Evolutionary conservation across 2,113 vertebrate genomes (phyloP), one percentile per base, ranked within the genome.

Genomic region (Upupa epops): DNA sequence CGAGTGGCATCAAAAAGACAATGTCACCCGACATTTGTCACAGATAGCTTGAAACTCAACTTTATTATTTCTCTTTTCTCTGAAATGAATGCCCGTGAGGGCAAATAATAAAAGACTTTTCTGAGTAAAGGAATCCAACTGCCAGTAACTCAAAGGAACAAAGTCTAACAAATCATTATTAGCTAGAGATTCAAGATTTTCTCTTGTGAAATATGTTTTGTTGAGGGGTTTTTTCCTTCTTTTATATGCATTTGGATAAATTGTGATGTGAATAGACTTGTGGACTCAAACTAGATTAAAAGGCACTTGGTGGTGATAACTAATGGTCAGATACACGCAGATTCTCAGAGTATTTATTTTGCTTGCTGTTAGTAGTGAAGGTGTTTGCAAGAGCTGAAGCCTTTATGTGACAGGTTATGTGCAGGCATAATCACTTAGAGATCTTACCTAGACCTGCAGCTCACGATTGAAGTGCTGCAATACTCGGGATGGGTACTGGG

Each of bases 1-100:
- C 58, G 83, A 79, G 22, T 65, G 70, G 45, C 88, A 94, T 93
- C 86, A 95, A 88, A 93, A 95, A 94, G 88, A 82, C 76, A 88
- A 51, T 78, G 90, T 88, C 95, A 69, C 40, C 78, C 55, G 56
- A 28, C 52, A 75, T 95, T 95, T 95, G 86, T 90, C 83, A 90
- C 58, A 94, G 52, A 92, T 75, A 91, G 37, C 72, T 93, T 92
- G 75, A 86, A 95, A 95, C 32, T 34, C 16, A 85, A 93, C 87
- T 87, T 84, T 90, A 65, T 92, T 89, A 36, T 92, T 94, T 90
- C 70, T 79, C 54, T 51, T 78, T 79, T 80, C 69, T 90, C 69
- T 86, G 60, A 90, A 91, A 81, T 72, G 42, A 77, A 86, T 72
- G 88, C 60, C 89, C 90, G 19, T 87, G 68, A 89, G 81, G 86